Evolutionary conservation across 2,888 invertebrate species (phyloP), one percentile per base, ranked within the genome.

Genomic region (Pterobdella sp.): DNA sequence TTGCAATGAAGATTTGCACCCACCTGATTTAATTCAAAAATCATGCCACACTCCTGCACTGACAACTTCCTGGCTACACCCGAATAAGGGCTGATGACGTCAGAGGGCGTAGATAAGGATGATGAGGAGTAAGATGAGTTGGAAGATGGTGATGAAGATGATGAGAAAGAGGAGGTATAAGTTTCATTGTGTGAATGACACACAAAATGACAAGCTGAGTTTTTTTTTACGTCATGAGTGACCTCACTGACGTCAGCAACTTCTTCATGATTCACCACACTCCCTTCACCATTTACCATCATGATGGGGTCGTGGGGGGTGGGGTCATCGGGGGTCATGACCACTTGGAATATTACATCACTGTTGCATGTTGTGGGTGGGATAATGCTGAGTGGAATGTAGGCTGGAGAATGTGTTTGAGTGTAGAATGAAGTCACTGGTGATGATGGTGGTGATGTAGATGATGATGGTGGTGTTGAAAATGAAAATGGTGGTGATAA

Each of bases 11-110:
- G 26, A 64, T 64, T 34, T 10, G 7, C 1, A 29, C 22, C 34
- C 26, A 74, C 74, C 74, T 74, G 74, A 31, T 72, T 72, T 26
- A 74, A 52, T 32, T 74, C 74, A 34, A 66, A 64, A 32, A 74
- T 29, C 74, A 74, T 72, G 66, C 72, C 67, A n/a, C 65, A 49
- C 31, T 74, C 74, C n/a, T 74, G 72, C 1, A 68, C 72, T 7
- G 72, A 67, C 68, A 72, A 26, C 42, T 49, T 70, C 42, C 70
- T 69, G n/a, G n/a, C n/a, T n/a, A n/a, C n/a, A n/a, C n/a, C n/a
- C n/a, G n/a, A n/a, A n/a, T n/a, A n/a, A n/a, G n/a, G n/a, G n/a
- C n/a, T n/a, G n/a, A n/a, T n/a, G n/a, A n/a, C n/a, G 1, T 26
- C 69, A 14, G n/a, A 36, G 18, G 32, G 14, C n/a, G 35, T 14